Conservation (phyloP, 2,113 vertebrate species). For the Progne subis region DNA sequence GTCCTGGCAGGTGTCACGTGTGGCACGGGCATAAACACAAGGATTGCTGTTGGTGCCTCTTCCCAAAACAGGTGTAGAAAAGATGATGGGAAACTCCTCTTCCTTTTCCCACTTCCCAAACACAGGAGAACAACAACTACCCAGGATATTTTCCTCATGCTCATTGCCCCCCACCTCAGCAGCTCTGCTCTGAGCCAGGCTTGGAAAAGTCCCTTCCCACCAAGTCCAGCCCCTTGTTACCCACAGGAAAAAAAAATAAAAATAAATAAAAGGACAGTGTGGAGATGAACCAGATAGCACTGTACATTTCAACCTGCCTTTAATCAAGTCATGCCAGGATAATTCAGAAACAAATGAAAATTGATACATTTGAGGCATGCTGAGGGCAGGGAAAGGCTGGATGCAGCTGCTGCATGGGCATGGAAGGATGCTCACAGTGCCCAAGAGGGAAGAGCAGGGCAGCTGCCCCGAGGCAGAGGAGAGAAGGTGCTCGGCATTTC, state of each 20-base stretch:
- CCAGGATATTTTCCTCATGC: accelerated
- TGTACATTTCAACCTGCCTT: background rate
- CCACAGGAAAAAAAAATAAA: accelerated
- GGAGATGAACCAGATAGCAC: slow-evolving; percentile 2
- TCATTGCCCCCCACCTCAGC: background rate
- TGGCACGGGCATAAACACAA: background rate
- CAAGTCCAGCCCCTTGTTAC: background rate
- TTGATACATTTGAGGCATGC: background rate
- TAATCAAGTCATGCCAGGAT: background rate
- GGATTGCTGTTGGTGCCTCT: background rate
- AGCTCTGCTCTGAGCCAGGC: background rate
- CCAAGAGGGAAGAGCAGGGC: background rate
- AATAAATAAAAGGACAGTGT: background rate
- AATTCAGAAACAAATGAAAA: background rate
- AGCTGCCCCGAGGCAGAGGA: background rate
- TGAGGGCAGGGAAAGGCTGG: background rate
- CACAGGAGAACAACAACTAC: background rate
- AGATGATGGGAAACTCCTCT: background rate
- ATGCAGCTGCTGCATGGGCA: background rate
- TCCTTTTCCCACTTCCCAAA: background rate
- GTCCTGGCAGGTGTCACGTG: background rate
- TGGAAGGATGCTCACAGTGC: background rate
- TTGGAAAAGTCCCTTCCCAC: background rate
- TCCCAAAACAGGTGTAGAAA: background rate
- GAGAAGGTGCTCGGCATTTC: background rate